Conservation (phyloP, 2,113 vertebrate genomes). For the Dendrocopos noguchii region DNA sequence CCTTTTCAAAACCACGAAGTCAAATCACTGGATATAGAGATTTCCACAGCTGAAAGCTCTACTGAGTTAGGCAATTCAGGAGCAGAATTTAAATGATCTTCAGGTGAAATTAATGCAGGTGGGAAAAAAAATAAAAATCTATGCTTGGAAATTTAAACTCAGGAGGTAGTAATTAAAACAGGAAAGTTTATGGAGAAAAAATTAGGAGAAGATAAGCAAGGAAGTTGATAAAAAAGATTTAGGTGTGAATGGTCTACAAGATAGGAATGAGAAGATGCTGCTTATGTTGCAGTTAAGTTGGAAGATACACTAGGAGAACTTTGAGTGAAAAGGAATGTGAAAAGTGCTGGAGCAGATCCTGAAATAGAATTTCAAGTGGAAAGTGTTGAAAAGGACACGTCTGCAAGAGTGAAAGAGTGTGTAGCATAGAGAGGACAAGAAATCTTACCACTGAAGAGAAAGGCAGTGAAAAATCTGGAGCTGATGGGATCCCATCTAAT, state of each 20-base stretch:
- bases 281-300: background rate
- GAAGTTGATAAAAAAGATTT: background rate
- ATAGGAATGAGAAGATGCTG: background rate
- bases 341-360: background rate
- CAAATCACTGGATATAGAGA: background rate
- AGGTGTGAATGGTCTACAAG: background rate
- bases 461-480: background rate
- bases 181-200: background rate
- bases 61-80: background rate
- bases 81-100: background rate
- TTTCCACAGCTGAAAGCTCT: background rate
- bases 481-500: background rate
- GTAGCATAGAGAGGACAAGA: constrained; percentile 15
- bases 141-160: background rate
- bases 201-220: background rate
- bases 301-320: background rate
- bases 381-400: constrained; percentile 38
- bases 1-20: background rate
- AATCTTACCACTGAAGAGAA: constrained; percentile 16
- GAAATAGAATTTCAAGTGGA: constrained; percentile 47
- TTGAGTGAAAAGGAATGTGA: background rate
- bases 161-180: background rate
- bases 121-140: background rate
- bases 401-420: background rate
- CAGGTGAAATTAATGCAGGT: background rate